Percentiles rank a stretch among this genome's conserved stretches.
These are phyloP conservation scores for Tholera decimalis DNA, from an alignment of 2,888 invertebrate genomes.

Conservation along the genomic window DNA sequence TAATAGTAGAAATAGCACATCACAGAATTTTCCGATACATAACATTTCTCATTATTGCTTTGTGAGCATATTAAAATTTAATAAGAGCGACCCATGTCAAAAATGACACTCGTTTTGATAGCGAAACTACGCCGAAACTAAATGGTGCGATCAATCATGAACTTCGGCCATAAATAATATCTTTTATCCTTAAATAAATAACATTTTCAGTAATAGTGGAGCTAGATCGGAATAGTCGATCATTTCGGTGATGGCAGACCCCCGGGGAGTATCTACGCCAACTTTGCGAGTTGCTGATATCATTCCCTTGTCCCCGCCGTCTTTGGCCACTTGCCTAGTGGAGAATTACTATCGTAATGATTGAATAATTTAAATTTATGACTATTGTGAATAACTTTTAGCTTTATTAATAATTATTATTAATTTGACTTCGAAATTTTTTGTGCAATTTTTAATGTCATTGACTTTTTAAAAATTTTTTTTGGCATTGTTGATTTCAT, in stretches of 20 bases:
- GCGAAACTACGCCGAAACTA: constrained; percentile 42
- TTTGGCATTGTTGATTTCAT: no score
- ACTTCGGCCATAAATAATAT: constrained; percentile 45
- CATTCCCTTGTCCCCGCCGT: constrained; percentile 48
- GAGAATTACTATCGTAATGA: neutral
- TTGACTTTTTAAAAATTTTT: no score
- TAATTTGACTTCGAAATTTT: no score
- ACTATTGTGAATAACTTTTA: no score
- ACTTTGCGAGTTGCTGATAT: constrained; percentile 53
- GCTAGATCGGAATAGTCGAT: constrained; percentile 36
- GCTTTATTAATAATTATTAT: no score
- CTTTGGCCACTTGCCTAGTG: constrained; percentile 18
- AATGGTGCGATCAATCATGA: constrained; percentile 44
- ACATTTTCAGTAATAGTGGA: constrained; percentile 29
- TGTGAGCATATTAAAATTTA: constrained; percentile 34
- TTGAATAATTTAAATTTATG: neutral
- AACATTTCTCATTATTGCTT: neutral
- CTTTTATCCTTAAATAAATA: constrained; percentile 38
- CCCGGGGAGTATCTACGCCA: constrained; percentile 18
- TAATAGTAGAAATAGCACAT: no score
- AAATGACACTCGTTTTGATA: constrained; percentile 24
- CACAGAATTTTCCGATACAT: neutral
- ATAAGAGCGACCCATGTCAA: constrained; percentile 42
- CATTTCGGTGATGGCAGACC: constrained; percentile 51
- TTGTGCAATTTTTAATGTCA: no score